Base-by-base conservation (phyloP, 2,113 vertebrate genomes). In the Myotis davidii region DNA sequence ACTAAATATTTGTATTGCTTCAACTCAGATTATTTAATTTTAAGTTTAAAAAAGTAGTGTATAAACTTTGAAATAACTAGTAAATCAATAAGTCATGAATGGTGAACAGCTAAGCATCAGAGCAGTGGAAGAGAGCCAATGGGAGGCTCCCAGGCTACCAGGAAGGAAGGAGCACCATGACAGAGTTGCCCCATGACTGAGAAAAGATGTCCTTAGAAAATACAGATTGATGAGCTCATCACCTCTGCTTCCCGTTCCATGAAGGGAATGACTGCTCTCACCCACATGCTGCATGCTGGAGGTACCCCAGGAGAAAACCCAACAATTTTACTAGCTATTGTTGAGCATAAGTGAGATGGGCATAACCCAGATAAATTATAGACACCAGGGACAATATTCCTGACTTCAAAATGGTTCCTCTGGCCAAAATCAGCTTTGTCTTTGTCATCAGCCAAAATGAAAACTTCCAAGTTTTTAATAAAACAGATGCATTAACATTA, bases 381-480 rank as follows among this genome's bases (percentile, higher is more conserved):
- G 4, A 42, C 3, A 16, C 6, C 6, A 13, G 54, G 5, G 37
- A 25, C 45, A 32, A 16, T 5, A 64, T 52, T 9, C 4, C n/a
- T 34, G 9, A 20, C 6, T 85, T 74, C 42, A 12, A 54, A 45
- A 45, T 54, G 9, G 1, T 73, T 81, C 9, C 52, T 32, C 3
- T 25, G 14, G 9, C 11, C 7, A 21, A 6, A 79, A 89, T 50
- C 59, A 88, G 32, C 10, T 13, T 61, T 37, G 17, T 50, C 14
- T 82, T 81, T 81, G 21, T n/a, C 89, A 50, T 90, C 11, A 78
- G n/a, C 16, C 32, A 84, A 85, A 93, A 90, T 50, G 21, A 45
- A 54, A 91, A 85, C n/a, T 67, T 32, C 27, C 4, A 67, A 45
- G 32, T 59, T 48, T 23, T 82, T 88, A 73, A 76, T 83, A 81